phyloP scores from a whole-genome alignment of 2,113 vertebrate genomes.

The Micromys minutus region DNA sequence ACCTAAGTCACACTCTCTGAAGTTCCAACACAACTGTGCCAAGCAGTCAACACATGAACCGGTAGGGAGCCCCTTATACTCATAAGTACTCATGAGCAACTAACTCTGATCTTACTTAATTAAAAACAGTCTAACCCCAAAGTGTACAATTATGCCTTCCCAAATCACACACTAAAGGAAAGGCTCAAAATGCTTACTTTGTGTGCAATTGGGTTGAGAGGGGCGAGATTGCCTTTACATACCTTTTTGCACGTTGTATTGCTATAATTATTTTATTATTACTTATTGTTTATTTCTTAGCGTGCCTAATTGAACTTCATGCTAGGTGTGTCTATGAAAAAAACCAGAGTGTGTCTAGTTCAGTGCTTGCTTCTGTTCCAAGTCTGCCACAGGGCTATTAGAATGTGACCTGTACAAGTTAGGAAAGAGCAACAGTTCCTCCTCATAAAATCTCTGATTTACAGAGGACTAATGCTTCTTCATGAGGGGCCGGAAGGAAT shows the following conservation, averaged over 20 bases:
- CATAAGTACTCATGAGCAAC: background rate
- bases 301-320: background rate
- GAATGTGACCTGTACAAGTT: no score
- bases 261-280: background rate
- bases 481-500: background rate
- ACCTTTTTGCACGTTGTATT: background rate
- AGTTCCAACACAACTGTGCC: background rate
- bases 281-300: background rate
- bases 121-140: background rate
- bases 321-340: background rate
- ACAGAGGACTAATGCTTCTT: constrained; percentile 48
- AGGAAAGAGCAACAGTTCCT: background rate
- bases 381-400: background rate
- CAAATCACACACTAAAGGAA: background rate
- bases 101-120: background rate
- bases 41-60: background rate
- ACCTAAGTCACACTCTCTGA: background rate
- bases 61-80: background rate
- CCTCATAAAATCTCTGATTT: background rate
- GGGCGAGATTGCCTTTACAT: background rate
- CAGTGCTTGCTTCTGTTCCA: background rate
- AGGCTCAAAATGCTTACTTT: background rate
- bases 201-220: no score
- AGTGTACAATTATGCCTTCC: background rate
- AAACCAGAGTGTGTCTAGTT: background rate